Percentiles rank a stretch among this genome's conserved stretches.
phyloP scores from a whole-genome alignment of 2,888 invertebrate genomes.

The Drosophila macrothrix region DNA sequence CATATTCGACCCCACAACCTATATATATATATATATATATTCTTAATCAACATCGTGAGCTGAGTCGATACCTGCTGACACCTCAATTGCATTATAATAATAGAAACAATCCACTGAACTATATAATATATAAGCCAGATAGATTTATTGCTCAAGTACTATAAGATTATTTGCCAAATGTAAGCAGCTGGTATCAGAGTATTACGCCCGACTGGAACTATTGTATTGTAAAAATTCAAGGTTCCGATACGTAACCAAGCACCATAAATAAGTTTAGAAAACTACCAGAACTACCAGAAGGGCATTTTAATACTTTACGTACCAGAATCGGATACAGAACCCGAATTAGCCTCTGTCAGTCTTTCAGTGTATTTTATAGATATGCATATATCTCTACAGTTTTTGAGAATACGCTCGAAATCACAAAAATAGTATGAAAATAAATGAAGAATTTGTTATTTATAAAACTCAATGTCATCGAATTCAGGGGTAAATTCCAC shows the following conservation, averaged over 20 bases:
- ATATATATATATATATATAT: neutral
- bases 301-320: neutral
- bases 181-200: neutral
- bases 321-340: neutral
- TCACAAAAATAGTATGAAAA: neutral
- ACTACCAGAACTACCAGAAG: neutral
- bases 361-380: neutral
- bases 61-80: neutral
- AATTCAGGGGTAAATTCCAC: constrained; percentile 3
- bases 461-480: constrained; percentile 7
- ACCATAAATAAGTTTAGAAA: neutral
- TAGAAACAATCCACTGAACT: neutral
- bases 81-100: neutral
- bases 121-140: neutral
- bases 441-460: constrained; percentile 3
- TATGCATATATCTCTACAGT: fast-evolving
- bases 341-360: neutral
- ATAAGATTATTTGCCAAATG: neutral
- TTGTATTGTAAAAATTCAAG: neutral
- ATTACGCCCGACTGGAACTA: neutral
- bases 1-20: neutral
- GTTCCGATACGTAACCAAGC: neutral
- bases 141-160: neutral
- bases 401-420: neutral
- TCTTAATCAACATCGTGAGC: neutral